These are phyloP conservation scores for Tringa solitaria DNA, from an alignment of 2,113 vertebrate genomes.

Conservation along the genomic window DNA sequence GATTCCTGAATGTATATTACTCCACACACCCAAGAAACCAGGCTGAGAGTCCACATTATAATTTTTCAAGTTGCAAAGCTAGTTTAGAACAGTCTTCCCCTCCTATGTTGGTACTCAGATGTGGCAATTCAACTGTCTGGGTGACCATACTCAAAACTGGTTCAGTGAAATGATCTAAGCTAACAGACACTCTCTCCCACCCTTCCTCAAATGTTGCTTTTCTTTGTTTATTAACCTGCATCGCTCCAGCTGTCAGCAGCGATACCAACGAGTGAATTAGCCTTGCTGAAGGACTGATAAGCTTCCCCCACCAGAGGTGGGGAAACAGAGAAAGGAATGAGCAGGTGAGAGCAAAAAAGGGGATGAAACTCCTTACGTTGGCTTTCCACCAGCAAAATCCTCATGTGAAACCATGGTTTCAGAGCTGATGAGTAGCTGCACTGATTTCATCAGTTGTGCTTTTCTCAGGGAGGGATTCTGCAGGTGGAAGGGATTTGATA, in stretches of 20 bases:
- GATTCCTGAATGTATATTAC: slow-evolving; percentile 27
- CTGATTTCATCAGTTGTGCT: background rate
- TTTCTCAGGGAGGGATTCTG: background rate
- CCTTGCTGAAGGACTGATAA: background rate
- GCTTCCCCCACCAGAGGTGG: background rate
- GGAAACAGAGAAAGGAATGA: background rate
- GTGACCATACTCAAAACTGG: background rate
- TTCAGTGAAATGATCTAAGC: slow-evolving; percentile 26
- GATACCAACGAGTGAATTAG: background rate
- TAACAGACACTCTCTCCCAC: background rate
- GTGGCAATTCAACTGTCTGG: slow-evolving; percentile 6
- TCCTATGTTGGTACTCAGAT: background rate
- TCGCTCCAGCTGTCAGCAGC: background rate
- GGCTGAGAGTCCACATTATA: background rate
- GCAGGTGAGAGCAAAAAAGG: background rate
- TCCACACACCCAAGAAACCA: slow-evolving; percentile 44
- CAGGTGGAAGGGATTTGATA: background rate
- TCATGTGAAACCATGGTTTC: background rate
- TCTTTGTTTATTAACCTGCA: slow-evolving; percentile 17
- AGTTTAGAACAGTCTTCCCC: background rate
- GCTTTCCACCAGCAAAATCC: background rate
- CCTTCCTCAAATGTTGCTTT: background rate
- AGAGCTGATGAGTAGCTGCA: background rate
- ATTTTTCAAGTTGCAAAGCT: slow-evolving; percentile 42
- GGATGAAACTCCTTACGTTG: background rate